phyloP scores from a whole-genome alignment of 2,888 invertebrate genomes.

The Microdon myrmicae region DNA sequence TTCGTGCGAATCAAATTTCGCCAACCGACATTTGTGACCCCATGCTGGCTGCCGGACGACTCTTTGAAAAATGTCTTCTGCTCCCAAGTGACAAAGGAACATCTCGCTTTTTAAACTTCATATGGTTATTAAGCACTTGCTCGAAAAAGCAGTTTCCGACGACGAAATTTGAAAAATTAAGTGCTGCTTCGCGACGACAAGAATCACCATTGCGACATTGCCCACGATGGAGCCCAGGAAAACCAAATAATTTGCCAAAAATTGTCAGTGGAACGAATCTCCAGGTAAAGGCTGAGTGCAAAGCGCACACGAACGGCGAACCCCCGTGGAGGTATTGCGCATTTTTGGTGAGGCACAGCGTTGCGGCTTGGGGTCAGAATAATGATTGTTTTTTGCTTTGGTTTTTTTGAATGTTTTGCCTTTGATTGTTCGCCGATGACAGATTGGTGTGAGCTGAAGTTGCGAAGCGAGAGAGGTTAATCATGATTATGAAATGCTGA shows the following conservation, averaged over 20 bases:
- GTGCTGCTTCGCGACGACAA: slow-evolving; percentile 41
- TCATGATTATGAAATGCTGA: slow-evolving; percentile 34
- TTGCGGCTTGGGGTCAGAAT: slow-evolving; percentile 38
- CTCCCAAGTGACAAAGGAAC: slow-evolving; percentile 44
- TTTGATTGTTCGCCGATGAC: slow-evolving; percentile 25
- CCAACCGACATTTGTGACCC: slow-evolving; percentile 30
- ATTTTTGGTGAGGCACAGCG: slow-evolving; percentile 37
- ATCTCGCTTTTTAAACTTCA: slow-evolving; percentile 41
- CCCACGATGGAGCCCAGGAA: slow-evolving; percentile 25
- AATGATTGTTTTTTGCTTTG: slow-evolving; percentile 17
- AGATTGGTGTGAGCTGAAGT: slow-evolving; percentile 32
- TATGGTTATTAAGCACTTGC: slow-evolving; percentile 38
- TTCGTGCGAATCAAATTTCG: not conserved
- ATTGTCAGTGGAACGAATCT: slow-evolving; percentile 36
- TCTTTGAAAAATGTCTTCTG: slow-evolving; percentile 45
- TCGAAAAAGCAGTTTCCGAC: slow-evolving; percentile 5
- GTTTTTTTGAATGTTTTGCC: not conserved
- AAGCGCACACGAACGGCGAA: slow-evolving; percentile 24
- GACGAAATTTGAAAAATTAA: slow-evolving; percentile 39
- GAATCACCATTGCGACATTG: slow-evolving; percentile 10
- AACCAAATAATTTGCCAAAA: slow-evolving; percentile 47
- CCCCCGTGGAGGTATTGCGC: slow-evolving; percentile 45
- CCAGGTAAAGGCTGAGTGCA: slow-evolving; percentile 26
- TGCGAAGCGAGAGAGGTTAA: slow-evolving; percentile 33
- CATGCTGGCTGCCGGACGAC: slow-evolving; percentile 40